These are phyloP conservation scores for Tadarida brasiliensis DNA, from an alignment of 2,797 vertebrate species.

Conservation along the genomic window DNA sequence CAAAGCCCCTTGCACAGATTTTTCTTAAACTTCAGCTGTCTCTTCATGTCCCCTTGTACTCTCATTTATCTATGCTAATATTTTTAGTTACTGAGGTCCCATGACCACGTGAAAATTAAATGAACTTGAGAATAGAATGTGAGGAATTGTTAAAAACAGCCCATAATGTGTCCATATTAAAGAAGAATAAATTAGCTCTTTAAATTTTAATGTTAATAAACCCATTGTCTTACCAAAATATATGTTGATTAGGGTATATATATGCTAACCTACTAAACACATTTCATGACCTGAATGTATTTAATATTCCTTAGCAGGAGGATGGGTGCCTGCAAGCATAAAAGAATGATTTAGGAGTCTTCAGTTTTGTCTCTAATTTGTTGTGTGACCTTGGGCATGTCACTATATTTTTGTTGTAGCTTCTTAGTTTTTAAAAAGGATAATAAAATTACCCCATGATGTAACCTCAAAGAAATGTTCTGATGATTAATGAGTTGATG, in stretches of 20 bases:
- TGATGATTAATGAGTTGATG: not conserved
- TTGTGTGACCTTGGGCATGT: not conserved
- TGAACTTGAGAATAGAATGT: not conserved
- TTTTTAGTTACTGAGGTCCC: not conserved
- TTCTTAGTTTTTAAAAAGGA: conserved; percentile 3
- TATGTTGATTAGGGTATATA: not conserved
- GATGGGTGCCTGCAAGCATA: not conserved
- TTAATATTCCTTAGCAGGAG: not conserved
- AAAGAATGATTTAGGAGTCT: conserved; percentile 32
- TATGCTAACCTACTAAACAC: not conserved
- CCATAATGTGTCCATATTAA: not conserved
- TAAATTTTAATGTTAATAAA: conserved; percentile 48
- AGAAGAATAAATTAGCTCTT: not conserved
- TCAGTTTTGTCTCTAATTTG: not conserved
- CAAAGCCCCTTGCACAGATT: not conserved
- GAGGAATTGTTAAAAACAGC: not conserved
- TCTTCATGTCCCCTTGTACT: not conserved
- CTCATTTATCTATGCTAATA: not conserved
- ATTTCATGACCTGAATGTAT: not conserved
- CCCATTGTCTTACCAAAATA: not conserved
- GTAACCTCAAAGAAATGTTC: not conserved
- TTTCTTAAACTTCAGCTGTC: not conserved
- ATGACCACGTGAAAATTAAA: not conserved
- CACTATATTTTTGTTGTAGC: not conserved
- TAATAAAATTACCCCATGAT: conserved; percentile 5